A percentile compares a stretch with the other conserved stretches of the same genome.
Conservation (phyloP, 2,797 vertebrate species). For the Enteromius argenteus region DNA sequence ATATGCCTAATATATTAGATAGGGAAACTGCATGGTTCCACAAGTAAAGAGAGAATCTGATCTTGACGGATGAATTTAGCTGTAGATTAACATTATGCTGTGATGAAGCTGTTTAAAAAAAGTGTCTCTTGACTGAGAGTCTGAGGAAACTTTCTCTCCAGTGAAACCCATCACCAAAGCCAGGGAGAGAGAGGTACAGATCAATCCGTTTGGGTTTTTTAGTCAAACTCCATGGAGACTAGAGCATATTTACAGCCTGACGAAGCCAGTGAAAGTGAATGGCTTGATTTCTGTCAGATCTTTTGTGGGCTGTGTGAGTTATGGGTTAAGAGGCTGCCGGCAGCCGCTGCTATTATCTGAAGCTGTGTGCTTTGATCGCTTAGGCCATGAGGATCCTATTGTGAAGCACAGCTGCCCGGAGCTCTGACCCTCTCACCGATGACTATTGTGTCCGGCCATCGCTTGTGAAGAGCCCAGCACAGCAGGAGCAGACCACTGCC, state of each 20-base stretch:
- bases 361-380: conserved; percentile 77
- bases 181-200: neutral
- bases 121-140: neutral
- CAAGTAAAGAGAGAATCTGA: neutral
- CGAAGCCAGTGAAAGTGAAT: conserved; percentile 6
- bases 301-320: conserved; percentile 62
- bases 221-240: neutral
- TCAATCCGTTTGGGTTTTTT: neutral
- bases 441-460: conserved; percentile 72
- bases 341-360: conserved; percentile 77
- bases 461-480: conserved; percentile 41
- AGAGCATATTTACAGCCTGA: conserved; percentile 7
- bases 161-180: neutral
- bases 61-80: neutral
- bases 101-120: neutral
- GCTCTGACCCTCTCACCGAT: conserved; percentile 74
- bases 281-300: neutral
- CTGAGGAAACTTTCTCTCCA: neutral
- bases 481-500: neutral
- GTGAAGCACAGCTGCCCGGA: conserved; percentile 29
- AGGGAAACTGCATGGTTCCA: neutral
- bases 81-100: neutral
- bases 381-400: conserved; percentile 67
- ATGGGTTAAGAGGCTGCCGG: conserved; percentile 69
- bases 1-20: no score